A percentile compares a stretch with the other conserved stretches of the same genome.
Conservation (phyloP, 2,888 invertebrate genomes). For the Drymonia ruficornis region DNA sequence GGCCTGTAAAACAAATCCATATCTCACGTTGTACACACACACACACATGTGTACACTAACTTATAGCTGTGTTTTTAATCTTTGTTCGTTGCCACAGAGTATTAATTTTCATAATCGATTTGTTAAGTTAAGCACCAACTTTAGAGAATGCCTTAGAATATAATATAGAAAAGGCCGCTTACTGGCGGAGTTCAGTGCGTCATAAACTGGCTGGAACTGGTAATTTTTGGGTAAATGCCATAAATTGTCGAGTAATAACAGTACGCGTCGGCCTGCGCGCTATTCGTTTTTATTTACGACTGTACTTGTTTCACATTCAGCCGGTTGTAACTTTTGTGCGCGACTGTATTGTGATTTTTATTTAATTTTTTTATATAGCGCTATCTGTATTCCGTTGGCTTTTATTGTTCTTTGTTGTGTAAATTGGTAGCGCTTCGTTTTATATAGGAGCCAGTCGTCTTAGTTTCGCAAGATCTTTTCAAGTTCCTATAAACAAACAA, state of each 20-base stretch:
- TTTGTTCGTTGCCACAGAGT: neutral
- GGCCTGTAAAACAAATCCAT: constrained; percentile 1
- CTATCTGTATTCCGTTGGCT: constrained; percentile 57
- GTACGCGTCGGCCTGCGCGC: constrained; percentile 72
- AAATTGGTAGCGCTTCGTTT: constrained; percentile 49
- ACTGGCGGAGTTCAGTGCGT: constrained; percentile 54
- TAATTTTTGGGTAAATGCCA: constrained; percentile 76
- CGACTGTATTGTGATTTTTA: constrained; percentile 76
- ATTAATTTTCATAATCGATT: neutral
- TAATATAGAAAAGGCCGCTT: constrained; percentile 38
- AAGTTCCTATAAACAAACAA: constrained; percentile 10
- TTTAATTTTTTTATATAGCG: constrained; percentile 63
- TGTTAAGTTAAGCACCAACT: neutral
- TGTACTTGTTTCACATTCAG: constrained; percentile 81
- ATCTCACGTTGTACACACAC: too few relatives aligned
- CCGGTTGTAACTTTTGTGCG: constrained; percentile 73
- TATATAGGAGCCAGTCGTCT: constrained; percentile 24
- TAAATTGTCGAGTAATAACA: constrained; percentile 76
- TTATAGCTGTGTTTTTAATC: neutral
- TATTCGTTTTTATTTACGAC: constrained; percentile 82
- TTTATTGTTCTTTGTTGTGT: constrained; percentile 74
- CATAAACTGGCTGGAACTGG: constrained; percentile 68
- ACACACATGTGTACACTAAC: too few relatives aligned
- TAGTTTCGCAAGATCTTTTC: constrained; percentile 13
- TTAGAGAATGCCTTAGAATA: constrained; percentile 13